Conservation (phyloP, 2,797 vertebrate genomes). For the Gymnothorax javanicus region DNA sequence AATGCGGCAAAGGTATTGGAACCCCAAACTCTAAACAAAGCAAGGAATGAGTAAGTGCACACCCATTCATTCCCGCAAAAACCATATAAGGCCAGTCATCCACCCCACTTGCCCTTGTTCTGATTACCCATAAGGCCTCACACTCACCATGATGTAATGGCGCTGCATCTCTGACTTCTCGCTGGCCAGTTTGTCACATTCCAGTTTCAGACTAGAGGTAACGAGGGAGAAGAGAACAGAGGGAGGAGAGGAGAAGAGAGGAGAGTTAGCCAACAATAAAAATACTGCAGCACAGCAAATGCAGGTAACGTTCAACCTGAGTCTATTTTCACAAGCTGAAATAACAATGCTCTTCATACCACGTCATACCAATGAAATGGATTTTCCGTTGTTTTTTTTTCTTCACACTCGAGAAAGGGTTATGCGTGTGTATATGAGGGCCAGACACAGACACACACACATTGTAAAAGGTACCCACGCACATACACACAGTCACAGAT, state of each 20-base stretch:
- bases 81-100: neutral
- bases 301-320: too few relatives aligned
- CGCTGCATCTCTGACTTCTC: slow-evolving; percentile 84
- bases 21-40: neutral
- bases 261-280: neutral
- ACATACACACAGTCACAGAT: too few relatives aligned
- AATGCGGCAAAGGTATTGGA: neutral
- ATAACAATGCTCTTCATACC: neutral
- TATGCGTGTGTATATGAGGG: neutral
- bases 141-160: slow-evolving; percentile 80
- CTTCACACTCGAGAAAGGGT: too few relatives aligned
- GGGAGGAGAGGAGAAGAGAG: neutral
- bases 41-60: neutral
- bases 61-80: neutral
- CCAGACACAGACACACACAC: too few relatives aligned
- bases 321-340: too few relatives aligned
- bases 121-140: neutral
- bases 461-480: too few relatives aligned
- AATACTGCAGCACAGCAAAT: too few relatives aligned
- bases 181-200: slow-evolving; percentile 81
- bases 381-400: too few relatives aligned
- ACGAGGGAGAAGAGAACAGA: slow-evolving; percentile 32
- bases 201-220: slow-evolving; percentile 74
- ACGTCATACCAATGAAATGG: too few relatives aligned
- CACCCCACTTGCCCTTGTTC: neutral